These are phyloP conservation scores for Ceyx erithaca DNA, from an alignment of 2,797 vertebrate species.

Conservation along the genomic window DNA sequence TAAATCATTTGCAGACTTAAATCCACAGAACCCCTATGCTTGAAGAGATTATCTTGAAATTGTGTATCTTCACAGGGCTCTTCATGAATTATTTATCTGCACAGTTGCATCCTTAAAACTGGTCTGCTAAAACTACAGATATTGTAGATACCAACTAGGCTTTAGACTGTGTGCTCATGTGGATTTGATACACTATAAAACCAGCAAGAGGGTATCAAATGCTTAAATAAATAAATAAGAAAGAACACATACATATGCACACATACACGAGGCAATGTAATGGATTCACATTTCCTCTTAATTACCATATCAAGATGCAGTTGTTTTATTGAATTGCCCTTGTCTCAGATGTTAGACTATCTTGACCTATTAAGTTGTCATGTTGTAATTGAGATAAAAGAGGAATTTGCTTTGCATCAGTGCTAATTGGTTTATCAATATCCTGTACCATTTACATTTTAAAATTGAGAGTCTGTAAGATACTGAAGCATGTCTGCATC, in stretches of 20 bases:
- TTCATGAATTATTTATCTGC: constrained; percentile 21
- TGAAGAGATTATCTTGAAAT: neutral
- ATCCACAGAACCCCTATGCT: neutral
- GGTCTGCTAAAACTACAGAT: neutral
- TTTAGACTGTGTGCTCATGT: neutral
- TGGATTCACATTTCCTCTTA: constrained; percentile 84
- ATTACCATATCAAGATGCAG: constrained; percentile 86
- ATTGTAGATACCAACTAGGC: neutral
- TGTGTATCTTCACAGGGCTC: neutral
- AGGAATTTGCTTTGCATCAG: constrained; percentile 88
- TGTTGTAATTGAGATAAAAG: constrained; percentile 88
- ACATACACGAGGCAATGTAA: constrained; percentile 69
- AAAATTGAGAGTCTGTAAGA: constrained; percentile 81
- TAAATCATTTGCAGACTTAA: neutral
- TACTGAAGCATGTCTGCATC: constrained; percentile 73
- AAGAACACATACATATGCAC: neutral
- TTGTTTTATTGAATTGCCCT: constrained; percentile 86
- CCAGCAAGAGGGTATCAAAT: constrained; percentile 59
- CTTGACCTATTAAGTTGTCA: constrained; percentile 88
- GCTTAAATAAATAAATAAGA: constrained; percentile 56
- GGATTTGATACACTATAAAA: constrained; percentile 63
- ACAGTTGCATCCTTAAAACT: constrained; percentile 25
- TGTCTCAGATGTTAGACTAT: constrained; percentile 87
- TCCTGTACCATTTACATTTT: constrained; percentile 84
- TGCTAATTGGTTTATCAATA: constrained; percentile 90